A percentile compares a stretch with the other conserved stretches of the same genome.
Conservation (phyloP, 2,888 invertebrate species). For the Gisinianus flammeolus region DNA sequence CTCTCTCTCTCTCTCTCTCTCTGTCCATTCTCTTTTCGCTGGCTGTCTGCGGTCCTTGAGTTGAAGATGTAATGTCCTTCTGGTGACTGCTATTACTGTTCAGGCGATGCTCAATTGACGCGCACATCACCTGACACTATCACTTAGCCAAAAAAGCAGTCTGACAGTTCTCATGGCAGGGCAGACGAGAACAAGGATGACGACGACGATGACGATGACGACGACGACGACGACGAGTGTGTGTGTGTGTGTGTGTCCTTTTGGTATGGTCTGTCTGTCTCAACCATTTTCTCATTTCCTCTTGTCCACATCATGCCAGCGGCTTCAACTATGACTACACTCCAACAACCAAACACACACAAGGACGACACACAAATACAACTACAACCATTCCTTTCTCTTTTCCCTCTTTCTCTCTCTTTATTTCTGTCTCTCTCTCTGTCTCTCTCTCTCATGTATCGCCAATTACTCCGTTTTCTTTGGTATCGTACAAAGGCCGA, state of each 20-base stretch:
- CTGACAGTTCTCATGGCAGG: background rate
- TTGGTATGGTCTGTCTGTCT: constrained; percentile 12
- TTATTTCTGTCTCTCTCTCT: no score
- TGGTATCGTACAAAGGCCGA: no score
- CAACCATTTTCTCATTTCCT: constrained; percentile 31
- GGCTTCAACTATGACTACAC: background rate
- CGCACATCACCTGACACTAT: constrained; percentile 31
- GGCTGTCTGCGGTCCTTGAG: background rate
- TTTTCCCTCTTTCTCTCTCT: no score
- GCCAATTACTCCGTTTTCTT: no score
- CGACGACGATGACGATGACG: no score
- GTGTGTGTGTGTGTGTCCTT: background rate
- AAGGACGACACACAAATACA: no score
- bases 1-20: background rate
- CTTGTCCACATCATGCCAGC: constrained; percentile 18
- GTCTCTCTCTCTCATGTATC: no score
- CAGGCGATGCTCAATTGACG: no score
- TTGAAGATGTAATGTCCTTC: background rate
- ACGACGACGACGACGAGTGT: no score
- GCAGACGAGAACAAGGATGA: background rate
- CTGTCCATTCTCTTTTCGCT: background rate
- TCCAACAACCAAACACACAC: background rate
- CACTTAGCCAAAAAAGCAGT: constrained; percentile 21
- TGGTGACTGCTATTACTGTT: no score
- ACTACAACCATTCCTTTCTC: no score